Evolutionary conservation across 2,797 vertebrate genomes (phyloP), one percentile per base, ranked within the genome.

Genomic region (Eremophila alpestris): DNA sequence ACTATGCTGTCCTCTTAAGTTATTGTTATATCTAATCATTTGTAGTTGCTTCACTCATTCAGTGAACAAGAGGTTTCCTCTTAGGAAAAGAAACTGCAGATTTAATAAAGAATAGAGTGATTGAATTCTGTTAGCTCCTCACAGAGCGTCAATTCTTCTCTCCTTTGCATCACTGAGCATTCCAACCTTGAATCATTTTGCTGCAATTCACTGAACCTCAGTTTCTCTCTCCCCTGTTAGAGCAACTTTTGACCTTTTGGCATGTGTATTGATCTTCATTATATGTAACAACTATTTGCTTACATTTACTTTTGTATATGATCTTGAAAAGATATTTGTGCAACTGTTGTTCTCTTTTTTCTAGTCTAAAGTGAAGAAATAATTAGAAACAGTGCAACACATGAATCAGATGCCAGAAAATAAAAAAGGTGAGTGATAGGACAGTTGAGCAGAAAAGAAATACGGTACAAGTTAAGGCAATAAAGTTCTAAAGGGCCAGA

Each of bases 291-390:
- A 45, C 36, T 83, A 3, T 83, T 60, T 67, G 2, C 12, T 58
- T 34, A 27, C 14, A 7, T 58, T 36, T 92, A 32, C 30, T 13
- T 65, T 46, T 34, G 24, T 60, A 22, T n/a, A 30, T n/a, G 12
- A 65, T 54, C 13, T 45, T 41, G 9, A 58, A 67, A 82, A 62
- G 1, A 7, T 10, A 16, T 43, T 64, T 26, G 4, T 45, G 29
- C 38, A 62, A 75, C 7, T 48, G 11, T 16, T 58, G 23, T 64
- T 67, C 43, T 51, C 8, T 76, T 21, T 89, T 43, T 59, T 36
- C 11, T 30, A 16, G 55, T 82, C 52, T 84, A 98, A 97, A 93
- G 91, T 97, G 83, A 95, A 84, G 86, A 92, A 93, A 41, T 87
- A 98, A 55, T 86, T 98, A 56, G 94, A 97, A 92, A 94, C 22